Conservation (phyloP, 2,888 invertebrate genomes). For the Bombyx huttoni region DNA sequence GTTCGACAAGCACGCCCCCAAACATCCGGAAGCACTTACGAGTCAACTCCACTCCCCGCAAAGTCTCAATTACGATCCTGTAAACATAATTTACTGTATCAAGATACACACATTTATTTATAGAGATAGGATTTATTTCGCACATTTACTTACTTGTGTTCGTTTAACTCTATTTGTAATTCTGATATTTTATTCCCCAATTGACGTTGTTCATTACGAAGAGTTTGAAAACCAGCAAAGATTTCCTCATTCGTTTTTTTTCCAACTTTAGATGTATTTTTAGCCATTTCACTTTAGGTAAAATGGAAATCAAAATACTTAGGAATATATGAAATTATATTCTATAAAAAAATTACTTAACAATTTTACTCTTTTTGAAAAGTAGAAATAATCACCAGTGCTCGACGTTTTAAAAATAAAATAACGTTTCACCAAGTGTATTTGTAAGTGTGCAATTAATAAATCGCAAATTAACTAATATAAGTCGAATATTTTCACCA, state of each 20-base stretch:
- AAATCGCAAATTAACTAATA: no score
- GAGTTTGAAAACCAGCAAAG: slow-evolving; percentile 86
- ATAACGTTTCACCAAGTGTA: no score
- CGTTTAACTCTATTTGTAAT: slow-evolving; percentile 93
- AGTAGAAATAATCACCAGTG: no score
- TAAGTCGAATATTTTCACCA: no score
- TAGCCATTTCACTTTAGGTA: slow-evolving; percentile 27
- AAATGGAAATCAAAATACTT: no score
- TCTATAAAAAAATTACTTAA: no score
- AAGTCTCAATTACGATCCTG: slow-evolving; percentile 94
- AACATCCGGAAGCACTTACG: slow-evolving; percentile 95
- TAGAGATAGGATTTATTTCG: not conserved
- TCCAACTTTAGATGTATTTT: slow-evolving; percentile 35
- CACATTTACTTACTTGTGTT: slow-evolving; percentile 85
- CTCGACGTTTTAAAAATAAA: no score
- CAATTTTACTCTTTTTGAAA: no score
- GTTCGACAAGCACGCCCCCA: slow-evolving; percentile 93
- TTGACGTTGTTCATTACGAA: slow-evolving; percentile 89
- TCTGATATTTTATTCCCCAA: slow-evolving; percentile 91
- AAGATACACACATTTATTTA: no score
- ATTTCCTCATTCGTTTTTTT: slow-evolving; percentile 83
- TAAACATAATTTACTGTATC: not conserved
- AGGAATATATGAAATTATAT: no score
- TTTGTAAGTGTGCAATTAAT: no score
- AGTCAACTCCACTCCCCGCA: slow-evolving; percentile 85